Percentiles rank a stretch among this genome's conserved stretches.
Conservation (phyloP, 2,888 invertebrate genomes). For the Drosophila paranaensis region DNA sequence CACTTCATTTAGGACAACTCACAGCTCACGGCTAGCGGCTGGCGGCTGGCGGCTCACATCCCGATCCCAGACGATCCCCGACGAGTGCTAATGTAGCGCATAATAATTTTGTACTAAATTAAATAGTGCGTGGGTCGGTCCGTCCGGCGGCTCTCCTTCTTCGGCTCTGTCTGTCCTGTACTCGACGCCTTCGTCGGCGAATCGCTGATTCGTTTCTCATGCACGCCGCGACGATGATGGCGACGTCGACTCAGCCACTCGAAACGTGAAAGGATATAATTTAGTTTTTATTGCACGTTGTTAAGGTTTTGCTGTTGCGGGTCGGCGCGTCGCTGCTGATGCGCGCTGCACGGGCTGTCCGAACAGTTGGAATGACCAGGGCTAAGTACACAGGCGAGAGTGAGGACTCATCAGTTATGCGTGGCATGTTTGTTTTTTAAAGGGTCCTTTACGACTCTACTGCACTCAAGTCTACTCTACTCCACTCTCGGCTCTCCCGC, state of each 20-base stretch:
- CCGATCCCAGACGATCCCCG: slow-evolving; percentile 8
- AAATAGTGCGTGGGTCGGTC: slow-evolving; percentile 79
- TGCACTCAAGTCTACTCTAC: slow-evolving; percentile 2
- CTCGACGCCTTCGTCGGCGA: slow-evolving; percentile 63
- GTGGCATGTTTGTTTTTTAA: slow-evolving; percentile 65
- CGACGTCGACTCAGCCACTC: slow-evolving; percentile 62
- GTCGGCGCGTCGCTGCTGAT: slow-evolving; percentile 4
- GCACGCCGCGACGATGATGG: slow-evolving; percentile 43
- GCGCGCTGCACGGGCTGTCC: slow-evolving; percentile 13
- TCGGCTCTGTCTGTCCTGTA: slow-evolving; percentile 27
- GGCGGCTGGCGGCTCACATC: slow-evolving; percentile 4
- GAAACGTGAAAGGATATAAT: slow-evolving; percentile 78
- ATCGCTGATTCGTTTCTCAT: slow-evolving; percentile 47
- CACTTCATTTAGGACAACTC: slow-evolving; percentile 77
- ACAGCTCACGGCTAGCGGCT: slow-evolving; percentile 36
- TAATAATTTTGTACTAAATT: slow-evolving; percentile 81
- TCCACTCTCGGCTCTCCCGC: neutral
- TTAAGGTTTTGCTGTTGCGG: slow-evolving; percentile 33
- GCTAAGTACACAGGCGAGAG: slow-evolving; percentile 10
- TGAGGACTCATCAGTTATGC: slow-evolving; percentile 71
- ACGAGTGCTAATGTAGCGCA: slow-evolving; percentile 80
- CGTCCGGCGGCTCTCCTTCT: slow-evolving; percentile 3
- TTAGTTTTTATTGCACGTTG: slow-evolving; percentile 77
- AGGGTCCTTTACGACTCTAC: slow-evolving; percentile 56
- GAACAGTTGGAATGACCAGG: slow-evolving; percentile 8